A percentile compares a stretch with the other conserved stretches of the same genome.
These are phyloP conservation scores for Eupleurogrammus muticus DNA, from an alignment of 2,797 vertebrate species.

Conservation along the genomic window DNA sequence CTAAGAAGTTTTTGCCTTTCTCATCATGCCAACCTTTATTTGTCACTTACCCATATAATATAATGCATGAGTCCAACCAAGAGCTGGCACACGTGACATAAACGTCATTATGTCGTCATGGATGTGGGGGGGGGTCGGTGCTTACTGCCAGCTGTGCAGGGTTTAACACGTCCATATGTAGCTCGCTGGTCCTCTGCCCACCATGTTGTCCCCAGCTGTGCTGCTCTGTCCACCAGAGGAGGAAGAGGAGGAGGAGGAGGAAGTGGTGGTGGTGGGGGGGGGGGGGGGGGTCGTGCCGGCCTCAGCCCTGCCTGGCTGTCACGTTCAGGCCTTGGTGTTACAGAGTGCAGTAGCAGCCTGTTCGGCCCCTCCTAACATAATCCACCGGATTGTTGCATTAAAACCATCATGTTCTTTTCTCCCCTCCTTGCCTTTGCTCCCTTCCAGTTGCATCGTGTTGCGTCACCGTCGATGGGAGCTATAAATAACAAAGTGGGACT, in stretches of 20 bases:
- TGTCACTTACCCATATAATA: no score
- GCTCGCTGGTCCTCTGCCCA: slow-evolving; percentile 46
- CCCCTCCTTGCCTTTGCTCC: slow-evolving; percentile 61
- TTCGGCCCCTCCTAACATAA: slow-evolving; percentile 70
- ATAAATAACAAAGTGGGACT: slow-evolving; percentile 72
- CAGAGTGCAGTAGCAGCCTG: slow-evolving; percentile 59
- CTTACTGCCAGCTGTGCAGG: slow-evolving; percentile 26
- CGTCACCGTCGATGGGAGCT: slow-evolving; percentile 70
- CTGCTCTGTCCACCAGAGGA: slow-evolving; percentile 41
- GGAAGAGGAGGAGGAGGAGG: slow-evolving; percentile 5
- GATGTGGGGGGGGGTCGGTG: background rate
- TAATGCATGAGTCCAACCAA: no score
- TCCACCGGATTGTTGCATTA: slow-evolving; percentile 71
- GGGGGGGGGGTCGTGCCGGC: slow-evolving; percentile 14
- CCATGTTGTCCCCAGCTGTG: slow-evolving; percentile 57
- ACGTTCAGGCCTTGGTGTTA: slow-evolving; percentile 48
- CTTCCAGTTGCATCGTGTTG: slow-evolving; percentile 65
- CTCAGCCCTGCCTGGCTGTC: slow-evolving; percentile 25
- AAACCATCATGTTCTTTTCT: slow-evolving; percentile 53
- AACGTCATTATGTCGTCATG: background rate
- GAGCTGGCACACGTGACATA: no score
- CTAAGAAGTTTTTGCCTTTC: no score
- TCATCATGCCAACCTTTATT: no score
- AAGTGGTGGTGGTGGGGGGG: background rate
- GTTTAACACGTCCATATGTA: slow-evolving; percentile 41